These are phyloP conservation scores for Cyprinus carpio DNA, from an alignment of 2,113 vertebrate genomes.

Conservation along the genomic window DNA sequence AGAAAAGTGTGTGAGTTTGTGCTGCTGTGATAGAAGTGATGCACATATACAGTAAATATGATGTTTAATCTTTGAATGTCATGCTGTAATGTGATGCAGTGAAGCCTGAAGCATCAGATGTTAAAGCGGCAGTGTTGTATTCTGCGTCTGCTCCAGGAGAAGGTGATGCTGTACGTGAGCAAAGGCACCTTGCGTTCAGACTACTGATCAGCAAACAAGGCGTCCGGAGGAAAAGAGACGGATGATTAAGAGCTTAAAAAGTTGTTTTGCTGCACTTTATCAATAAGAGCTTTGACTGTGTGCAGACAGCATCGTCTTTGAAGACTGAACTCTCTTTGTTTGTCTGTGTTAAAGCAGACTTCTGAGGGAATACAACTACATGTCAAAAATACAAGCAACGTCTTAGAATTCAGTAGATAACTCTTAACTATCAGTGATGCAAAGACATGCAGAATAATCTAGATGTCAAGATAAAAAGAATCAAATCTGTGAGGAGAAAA, in stretches of 20 bases:
- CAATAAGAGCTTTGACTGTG: not conserved
- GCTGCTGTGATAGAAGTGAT: not conserved
- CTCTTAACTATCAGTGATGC: not conserved
- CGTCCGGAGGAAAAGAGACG: not conserved
- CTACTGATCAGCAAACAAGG: conserved; percentile 44
- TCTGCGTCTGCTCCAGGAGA: not conserved
- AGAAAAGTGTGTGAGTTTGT: not conserved
- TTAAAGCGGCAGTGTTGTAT: not conserved
- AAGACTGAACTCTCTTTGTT: not conserved
- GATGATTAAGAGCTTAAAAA: not conserved
- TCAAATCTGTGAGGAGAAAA: not conserved
- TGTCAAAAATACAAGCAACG: not conserved
- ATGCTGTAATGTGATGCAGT: not conserved
- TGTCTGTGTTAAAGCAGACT: not conserved
- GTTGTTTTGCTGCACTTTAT: not conserved
- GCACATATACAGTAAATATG: not conserved
- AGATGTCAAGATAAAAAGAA: not conserved
- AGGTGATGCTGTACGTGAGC: conserved; percentile 20
- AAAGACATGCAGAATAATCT: not conserved
- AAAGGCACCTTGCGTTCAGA: conserved; percentile 57
- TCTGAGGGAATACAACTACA: not conserved
- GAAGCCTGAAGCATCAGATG: not conserved
- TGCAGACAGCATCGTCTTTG: not conserved
- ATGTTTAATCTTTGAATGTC: not conserved
- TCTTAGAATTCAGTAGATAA: not conserved